Evolutionary conservation across 2,113 vertebrate genomes (phyloP).

Genomic region (Entelurus aequoreus): DNA sequence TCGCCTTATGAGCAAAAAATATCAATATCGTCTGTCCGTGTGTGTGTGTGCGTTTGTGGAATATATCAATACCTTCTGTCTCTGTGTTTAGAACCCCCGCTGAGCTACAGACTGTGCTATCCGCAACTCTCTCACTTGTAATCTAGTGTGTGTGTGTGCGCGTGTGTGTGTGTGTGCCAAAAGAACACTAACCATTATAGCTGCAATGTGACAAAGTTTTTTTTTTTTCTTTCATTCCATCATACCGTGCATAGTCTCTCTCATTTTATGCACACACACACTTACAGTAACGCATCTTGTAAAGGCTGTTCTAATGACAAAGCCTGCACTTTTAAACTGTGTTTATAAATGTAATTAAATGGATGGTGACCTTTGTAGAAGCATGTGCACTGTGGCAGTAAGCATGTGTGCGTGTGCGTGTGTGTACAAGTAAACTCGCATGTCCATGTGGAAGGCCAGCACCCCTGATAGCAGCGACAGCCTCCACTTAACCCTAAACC

Average conservation of each 20-base stretch:
- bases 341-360: constrained; percentile 74
- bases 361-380: constrained; percentile 57
- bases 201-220: constrained; percentile 39
- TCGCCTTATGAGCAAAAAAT: constrained; percentile 53
- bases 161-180: constrained; percentile 18
- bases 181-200: constrained; percentile 24
- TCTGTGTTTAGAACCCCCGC: constrained; percentile 57
- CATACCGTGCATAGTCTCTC: constrained; percentile 3
- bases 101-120: constrained; percentile 59
- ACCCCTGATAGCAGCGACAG: constrained; percentile 53
- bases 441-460: constrained; percentile 52
- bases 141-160: constrained; percentile 25
- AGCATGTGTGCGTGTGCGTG: constrained; percentile 32
- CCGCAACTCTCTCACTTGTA: constrained; percentile 43
- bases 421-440: constrained; percentile 21
- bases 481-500: constrained; percentile 68
- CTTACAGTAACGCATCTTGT: constrained; percentile 34
- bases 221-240: constrained; percentile 28
- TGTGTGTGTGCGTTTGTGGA: constrained; percentile 33
- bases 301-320: constrained; percentile 66
- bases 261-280: constrained; percentile 4
- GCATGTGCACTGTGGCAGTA: constrained; percentile 45
- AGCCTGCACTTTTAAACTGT: constrained; percentile 61
- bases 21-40: constrained; percentile 57
- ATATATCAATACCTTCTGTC: constrained; percentile 64